phyloP scores from a whole-genome alignment of 30 jellyfish, hydroid and myxozoan genomes.

The Aurelia sp. region DNA sequence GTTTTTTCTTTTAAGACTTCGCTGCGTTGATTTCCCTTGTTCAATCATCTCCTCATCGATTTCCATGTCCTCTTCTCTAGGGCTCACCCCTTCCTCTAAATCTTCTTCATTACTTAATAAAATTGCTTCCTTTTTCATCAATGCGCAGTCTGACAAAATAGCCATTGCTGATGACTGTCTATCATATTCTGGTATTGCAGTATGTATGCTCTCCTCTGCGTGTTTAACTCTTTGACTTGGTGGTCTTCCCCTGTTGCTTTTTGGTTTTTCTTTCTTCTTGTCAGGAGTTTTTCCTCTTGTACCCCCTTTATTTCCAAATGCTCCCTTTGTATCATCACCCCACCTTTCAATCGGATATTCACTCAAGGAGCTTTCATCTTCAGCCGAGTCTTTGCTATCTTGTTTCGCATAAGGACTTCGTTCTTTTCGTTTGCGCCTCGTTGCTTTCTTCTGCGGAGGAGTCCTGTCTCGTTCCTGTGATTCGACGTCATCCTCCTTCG shows the following conservation, averaged over 20 bases:
- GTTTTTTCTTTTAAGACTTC: slow-evolving; percentile 17
- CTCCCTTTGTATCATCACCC: slow-evolving; percentile 35
- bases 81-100: slow-evolving; percentile 25
- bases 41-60: slow-evolving; percentile 4
- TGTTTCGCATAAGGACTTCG: slow-evolving; percentile 49
- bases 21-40: neutral
- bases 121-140: slow-evolving; percentile 16
- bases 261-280: slow-evolving; percentile 14
- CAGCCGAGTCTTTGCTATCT: slow-evolving; percentile 73
- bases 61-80: neutral
- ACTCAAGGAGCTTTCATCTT: slow-evolving; percentile 47
- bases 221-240: neutral
- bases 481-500: slow-evolving; percentile 78
- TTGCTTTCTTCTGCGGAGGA: slow-evolving; percentile 65
- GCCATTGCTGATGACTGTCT: slow-evolving; percentile 54
- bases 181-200: neutral
- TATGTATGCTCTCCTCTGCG: slow-evolving; percentile 2
- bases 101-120: neutral
- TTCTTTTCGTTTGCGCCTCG: slow-evolving; percentile 54
- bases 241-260: slow-evolving; percentile 26
- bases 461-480: slow-evolving; percentile 48
- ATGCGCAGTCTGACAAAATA: slow-evolving; percentile 38
- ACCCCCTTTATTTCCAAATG: neutral
- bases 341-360: slow-evolving; percentile 54
- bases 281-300: slow-evolving; percentile 28